phyloP scores from a whole-genome alignment of 1,140 invertebrate species.

The Eriocheir sinensis region DNA sequence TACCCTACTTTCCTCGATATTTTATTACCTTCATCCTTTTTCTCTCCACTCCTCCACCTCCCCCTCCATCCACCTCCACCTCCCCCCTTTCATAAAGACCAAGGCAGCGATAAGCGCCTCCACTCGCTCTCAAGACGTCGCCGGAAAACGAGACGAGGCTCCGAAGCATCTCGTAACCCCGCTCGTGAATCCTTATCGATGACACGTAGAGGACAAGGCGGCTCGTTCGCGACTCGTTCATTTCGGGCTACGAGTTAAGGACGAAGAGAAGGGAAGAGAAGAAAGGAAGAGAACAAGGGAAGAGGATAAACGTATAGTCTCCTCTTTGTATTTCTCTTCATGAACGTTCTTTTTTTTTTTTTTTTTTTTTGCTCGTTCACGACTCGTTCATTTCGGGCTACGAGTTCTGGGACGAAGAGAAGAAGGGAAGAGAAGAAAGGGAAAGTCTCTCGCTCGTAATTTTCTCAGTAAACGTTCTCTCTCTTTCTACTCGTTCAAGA shows the following conservation, averaged over 20 bases:
- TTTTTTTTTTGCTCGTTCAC: too few relatives aligned
- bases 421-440: background rate
- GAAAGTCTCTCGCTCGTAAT: background rate
- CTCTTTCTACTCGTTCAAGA: too few relatives aligned
- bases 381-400: background rate
- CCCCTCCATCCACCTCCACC: background rate
- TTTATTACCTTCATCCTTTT: background rate
- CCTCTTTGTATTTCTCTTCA: background rate
- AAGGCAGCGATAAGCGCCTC: too few relatives aligned
- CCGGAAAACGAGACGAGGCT: background rate
- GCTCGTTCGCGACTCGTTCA: background rate
- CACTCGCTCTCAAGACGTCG: background rate
- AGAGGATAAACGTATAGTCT: background rate
- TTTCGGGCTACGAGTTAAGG: background rate
- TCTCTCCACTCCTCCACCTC: background rate
- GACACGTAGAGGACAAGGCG: background rate
- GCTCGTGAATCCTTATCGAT: background rate
- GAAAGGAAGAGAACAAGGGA: too few relatives aligned
- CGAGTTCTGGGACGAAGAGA: background rate
- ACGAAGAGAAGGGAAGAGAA: too few relatives aligned
- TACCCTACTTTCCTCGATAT: background rate
- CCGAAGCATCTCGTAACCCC: background rate
- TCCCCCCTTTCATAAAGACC: background rate
- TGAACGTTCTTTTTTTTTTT: background rate
- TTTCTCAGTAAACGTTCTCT: background rate